Conservation (phyloP, 2,888 invertebrate species). For the Ligdia adustata region DNA sequence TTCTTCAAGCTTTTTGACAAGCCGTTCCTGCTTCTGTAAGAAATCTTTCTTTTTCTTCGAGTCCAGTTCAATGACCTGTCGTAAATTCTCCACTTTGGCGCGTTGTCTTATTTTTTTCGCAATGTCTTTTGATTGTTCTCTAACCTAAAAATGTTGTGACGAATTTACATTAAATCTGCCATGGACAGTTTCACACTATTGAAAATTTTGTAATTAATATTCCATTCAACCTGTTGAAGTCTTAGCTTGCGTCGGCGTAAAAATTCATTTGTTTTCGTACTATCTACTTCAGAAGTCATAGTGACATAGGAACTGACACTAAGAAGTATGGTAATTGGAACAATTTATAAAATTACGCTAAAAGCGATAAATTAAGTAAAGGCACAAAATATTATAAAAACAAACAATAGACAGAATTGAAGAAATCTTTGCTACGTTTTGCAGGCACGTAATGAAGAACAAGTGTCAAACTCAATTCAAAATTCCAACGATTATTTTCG, state of each 20-base stretch:
- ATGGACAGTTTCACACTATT: conserved; percentile 30
- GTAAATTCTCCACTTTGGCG: conserved; percentile 68
- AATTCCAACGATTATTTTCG: conserved; percentile 3
- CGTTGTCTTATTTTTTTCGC: conserved; percentile 76
- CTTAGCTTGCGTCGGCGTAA: conserved; percentile 71
- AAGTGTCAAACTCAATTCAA: conserved; percentile 1
- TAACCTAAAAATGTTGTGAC: conserved; percentile 63
- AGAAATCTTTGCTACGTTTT: too few species aligned
- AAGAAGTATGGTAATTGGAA: too few species aligned
- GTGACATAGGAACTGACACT: conserved; percentile 46
- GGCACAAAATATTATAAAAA: too few species aligned
- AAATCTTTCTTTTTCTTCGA: conserved; percentile 66
- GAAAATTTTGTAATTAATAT: conserved; percentile 26
- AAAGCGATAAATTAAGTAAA: too few species aligned
- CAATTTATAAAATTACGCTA: too few species aligned
- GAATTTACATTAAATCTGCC: conserved; percentile 27
- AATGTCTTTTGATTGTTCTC: conserved; percentile 80
- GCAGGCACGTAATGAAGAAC: too few species aligned
- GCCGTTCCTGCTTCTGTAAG: conserved; percentile 64
- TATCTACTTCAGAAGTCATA: conserved; percentile 72
- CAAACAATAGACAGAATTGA: background rate
- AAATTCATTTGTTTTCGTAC: conserved; percentile 77
- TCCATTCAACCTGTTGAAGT: conserved; percentile 73
- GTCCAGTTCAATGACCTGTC: conserved; percentile 59
- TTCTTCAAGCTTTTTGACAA: conserved; percentile 66